A percentile compares a stretch with the other conserved stretches of the same genome.
These are phyloP conservation scores for Pollicipes pollicipes DNA, from an alignment of 1,140 invertebrate species.

Conservation along the genomic window DNA sequence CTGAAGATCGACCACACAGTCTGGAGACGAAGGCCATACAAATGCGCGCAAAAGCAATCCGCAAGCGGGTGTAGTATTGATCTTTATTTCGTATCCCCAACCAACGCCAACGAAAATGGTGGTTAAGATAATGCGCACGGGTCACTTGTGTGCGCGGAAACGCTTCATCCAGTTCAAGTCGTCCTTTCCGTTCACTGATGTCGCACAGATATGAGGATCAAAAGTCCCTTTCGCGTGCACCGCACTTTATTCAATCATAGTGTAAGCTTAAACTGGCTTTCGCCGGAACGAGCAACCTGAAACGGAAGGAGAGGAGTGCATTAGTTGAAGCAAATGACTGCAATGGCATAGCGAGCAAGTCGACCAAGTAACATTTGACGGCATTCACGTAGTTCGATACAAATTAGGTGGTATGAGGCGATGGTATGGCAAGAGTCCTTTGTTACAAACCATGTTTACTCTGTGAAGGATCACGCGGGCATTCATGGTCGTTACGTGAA, in stretches of 20 bases:
- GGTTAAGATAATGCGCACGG: neutral
- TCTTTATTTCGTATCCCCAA: neutral
- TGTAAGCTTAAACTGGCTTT: constrained; percentile 61
- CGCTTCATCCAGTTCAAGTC: neutral
- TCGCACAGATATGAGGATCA: neutral
- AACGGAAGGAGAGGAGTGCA: constrained; percentile 28
- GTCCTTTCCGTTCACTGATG: neutral
- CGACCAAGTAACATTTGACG: constrained; percentile 9
- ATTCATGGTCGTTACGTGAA: neutral
- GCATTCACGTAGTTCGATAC: neutral
- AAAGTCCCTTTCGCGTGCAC: neutral
- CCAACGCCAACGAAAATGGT: neutral
- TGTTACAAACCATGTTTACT: neutral
- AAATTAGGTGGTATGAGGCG: no score
- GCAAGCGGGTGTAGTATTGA: neutral
- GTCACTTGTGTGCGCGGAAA: neutral
- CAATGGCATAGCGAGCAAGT: constrained; percentile 3
- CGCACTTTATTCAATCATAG: constrained; percentile 4
- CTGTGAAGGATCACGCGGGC: neutral
- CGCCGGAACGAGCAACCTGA: constrained; percentile 81
- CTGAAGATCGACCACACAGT: no score
- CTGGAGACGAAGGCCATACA: no score
- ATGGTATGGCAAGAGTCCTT: no score
- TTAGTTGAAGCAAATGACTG: constrained; percentile 5
- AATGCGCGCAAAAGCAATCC: no score